Conservation (phyloP, 2,888 invertebrate genomes). For the Meiosimyza decipiens region DNA sequence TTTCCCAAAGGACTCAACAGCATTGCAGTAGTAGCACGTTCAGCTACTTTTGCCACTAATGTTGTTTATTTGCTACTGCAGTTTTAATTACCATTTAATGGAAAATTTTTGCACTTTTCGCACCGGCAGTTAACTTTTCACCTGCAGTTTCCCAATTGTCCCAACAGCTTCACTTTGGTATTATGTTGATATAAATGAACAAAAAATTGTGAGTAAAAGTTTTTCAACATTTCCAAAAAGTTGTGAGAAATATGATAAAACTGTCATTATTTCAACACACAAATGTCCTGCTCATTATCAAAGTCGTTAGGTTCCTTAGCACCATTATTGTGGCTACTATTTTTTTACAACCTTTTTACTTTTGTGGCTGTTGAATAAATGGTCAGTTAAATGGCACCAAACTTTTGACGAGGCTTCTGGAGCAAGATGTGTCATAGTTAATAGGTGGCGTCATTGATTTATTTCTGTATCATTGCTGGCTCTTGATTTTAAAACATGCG, state of each 20-base stretch:
- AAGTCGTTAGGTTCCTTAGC: no score
- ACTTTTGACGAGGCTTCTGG: no score
- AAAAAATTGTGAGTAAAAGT: no score
- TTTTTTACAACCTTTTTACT: no score
- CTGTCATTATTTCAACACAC: constrained; percentile 14
- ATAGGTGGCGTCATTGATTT: no score
- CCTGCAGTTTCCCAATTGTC: background rate
- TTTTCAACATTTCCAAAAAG: background rate
- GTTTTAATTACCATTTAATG: constrained; percentile 16
- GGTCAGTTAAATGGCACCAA: no score
- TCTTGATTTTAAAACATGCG: no score
- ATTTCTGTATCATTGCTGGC: no score
- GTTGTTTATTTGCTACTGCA: constrained; percentile 1
- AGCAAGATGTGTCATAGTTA: no score
- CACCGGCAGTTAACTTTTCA: background rate
- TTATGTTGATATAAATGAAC: no score
- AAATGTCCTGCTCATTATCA: background rate
- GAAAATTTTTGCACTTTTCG: background rate
- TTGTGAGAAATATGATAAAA: constrained; percentile 1
- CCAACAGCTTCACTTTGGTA: background rate
- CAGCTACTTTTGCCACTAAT: background rate
- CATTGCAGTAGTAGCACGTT: background rate
- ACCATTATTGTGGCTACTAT: no score
- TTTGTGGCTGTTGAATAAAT: no score
- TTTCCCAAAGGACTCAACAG: background rate